These are phyloP conservation scores for Scrobipalpa costella DNA, from an alignment of 2,888 invertebrate genomes.

Conservation along the genomic window DNA sequence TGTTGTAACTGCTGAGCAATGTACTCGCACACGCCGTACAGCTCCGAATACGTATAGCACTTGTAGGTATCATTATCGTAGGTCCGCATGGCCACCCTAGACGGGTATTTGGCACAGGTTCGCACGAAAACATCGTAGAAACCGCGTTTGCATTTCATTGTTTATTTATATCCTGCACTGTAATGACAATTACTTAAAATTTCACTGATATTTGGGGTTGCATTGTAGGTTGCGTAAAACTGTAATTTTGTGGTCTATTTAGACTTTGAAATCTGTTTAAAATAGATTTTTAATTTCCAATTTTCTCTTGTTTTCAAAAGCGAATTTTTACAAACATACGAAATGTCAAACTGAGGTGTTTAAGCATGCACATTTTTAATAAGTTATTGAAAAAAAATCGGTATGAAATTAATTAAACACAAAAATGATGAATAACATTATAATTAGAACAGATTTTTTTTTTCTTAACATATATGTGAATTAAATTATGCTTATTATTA, in stretches of 20 bases:
- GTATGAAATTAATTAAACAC: too few species aligned
- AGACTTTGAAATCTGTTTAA: background rate
- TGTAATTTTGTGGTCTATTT: background rate
- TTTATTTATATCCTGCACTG: background rate
- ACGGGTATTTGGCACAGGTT: constrained; percentile 63
- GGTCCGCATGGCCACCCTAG: constrained; percentile 61
- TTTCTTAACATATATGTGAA: too few species aligned
- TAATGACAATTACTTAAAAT: background rate
- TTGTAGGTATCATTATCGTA: constrained; percentile 54
- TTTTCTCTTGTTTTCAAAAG: constrained; percentile 6
- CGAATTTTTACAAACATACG: background rate
- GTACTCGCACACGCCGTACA: constrained; percentile 72
- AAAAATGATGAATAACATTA: too few species aligned
- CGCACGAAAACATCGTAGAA: constrained; percentile 71
- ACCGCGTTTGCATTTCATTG: constrained; percentile 56
- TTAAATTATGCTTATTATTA: too few species aligned
- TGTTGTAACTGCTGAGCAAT: constrained; percentile 68
- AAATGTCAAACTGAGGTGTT: constrained; percentile 10
- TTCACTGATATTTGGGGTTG: background rate
- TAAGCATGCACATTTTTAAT: background rate
- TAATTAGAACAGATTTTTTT: too few species aligned
- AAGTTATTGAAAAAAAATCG: too few species aligned
- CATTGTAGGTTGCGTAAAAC: background rate
- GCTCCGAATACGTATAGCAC: constrained; percentile 68
- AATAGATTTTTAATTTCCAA: background rate